A percentile compares a stretch with the other conserved stretches of the same genome.
Evolutionary conservation across 2,113 vertebrate genomes (phyloP).

Genomic region (Beaufortia kweichowensis): DNA sequence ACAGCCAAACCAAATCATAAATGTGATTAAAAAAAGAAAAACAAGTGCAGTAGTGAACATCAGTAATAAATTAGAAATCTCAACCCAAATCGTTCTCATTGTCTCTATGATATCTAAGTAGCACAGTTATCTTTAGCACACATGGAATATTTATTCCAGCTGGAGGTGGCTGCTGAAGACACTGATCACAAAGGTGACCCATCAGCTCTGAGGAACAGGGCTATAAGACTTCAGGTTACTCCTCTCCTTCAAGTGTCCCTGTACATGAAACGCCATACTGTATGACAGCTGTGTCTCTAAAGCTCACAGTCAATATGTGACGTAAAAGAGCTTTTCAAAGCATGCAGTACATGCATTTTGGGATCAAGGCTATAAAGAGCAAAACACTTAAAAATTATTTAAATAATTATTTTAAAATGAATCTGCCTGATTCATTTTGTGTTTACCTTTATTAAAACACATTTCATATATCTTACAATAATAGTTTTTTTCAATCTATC

Average conservation of each 20-base stretch:
- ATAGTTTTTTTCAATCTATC: too few species aligned
- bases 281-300: slow-evolving; percentile 40
- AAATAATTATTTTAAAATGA: background rate
- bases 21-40: background rate
- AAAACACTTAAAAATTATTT: background rate
- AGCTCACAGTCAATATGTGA: slow-evolving; percentile 43
- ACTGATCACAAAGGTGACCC: slow-evolving; percentile 75
- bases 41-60: background rate
- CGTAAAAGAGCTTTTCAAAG: background rate
- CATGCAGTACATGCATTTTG: background rate
- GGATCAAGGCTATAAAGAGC: background rate
- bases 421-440: background rate
- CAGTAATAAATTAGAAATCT: slow-evolving; percentile 52
- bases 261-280: slow-evolving; percentile 41
- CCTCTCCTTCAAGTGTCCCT: slow-evolving; percentile 60
- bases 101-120: slow-evolving; percentile 44
- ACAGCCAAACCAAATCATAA: background rate
- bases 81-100: slow-evolving; percentile 33
- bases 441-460: too few species aligned
- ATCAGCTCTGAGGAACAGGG: slow-evolving; percentile 54
- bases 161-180: slow-evolving; percentile 64
- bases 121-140: slow-evolving; percentile 72
- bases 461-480: too few species aligned
- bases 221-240: slow-evolving; percentile 51
- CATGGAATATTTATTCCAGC: slow-evolving; percentile 73